Evolutionary conservation across 2,888 invertebrate species (phyloP).

Genomic region (Tetranychus truncatus): DNA sequence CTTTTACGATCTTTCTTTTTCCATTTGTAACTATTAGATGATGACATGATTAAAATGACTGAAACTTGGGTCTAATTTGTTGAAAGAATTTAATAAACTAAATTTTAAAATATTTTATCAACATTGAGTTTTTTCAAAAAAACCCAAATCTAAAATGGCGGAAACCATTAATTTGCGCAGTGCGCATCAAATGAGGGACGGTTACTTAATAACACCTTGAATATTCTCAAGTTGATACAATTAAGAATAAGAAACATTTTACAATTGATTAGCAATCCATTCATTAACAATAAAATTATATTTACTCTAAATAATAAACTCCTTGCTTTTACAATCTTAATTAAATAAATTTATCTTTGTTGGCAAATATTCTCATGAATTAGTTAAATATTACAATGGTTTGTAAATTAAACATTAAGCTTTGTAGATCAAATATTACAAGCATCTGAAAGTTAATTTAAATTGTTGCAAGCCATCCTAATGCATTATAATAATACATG

Average conservation of each 20-base stretch:
- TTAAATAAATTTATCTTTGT: too few relatives aligned
- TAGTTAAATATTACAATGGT: too few relatives aligned
- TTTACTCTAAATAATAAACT: not conserved
- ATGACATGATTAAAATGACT: slow-evolving; percentile 2
- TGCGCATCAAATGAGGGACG: not conserved
- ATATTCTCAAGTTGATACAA: too few relatives aligned
- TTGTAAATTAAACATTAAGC: too few relatives aligned
- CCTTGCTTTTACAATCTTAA: too few relatives aligned
- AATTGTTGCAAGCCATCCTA: too few relatives aligned
- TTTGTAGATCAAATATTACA: too few relatives aligned
- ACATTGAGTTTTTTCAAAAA: not conserved
- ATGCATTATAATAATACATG: too few relatives aligned
- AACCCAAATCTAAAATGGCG: not conserved
- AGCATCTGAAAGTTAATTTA: too few relatives aligned
- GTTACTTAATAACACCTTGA: not conserved
- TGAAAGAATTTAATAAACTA: not conserved
- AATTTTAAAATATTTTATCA: not conserved
- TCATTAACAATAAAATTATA: not conserved
- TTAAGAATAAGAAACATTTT: too few relatives aligned
- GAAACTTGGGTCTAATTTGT: not conserved
- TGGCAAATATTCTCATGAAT: too few relatives aligned
- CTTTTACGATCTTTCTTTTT: slow-evolving; percentile 1
- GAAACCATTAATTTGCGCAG: not conserved
- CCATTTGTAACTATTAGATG: not conserved
- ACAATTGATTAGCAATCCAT: not conserved